These are phyloP conservation scores for Pseudomyrmex dendroicus DNA, from an alignment of 1,140 invertebrate species.

Conservation along the genomic window DNA sequence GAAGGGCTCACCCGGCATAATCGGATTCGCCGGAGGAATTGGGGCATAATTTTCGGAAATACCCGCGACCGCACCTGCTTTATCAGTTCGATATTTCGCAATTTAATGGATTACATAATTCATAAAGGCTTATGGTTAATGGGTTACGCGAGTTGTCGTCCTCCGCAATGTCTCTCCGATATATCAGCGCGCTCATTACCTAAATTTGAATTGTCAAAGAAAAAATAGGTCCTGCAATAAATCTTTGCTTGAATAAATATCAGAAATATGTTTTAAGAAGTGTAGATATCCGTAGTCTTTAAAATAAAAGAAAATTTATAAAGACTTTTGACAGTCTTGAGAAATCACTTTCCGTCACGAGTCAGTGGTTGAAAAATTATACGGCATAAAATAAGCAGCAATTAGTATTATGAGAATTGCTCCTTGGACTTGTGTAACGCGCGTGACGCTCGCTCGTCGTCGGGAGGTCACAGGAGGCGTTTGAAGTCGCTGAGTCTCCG, in stretches of 20 bases:
- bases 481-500: constrained; percentile 64
- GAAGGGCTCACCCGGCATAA: constrained; percentile 58
- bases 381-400: constrained; percentile 39
- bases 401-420: constrained; percentile 62
- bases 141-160: background rate
- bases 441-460: background rate
- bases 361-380: constrained; percentile 15
- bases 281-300: background rate
- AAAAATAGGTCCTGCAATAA: no score
- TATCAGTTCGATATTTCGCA: constrained; percentile 58
- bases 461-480: constrained; percentile 50
- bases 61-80: constrained; percentile 52
- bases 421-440: constrained; percentile 40
- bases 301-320: background rate
- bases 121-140: constrained; percentile 47
- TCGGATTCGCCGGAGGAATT: constrained; percentile 61
- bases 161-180: constrained; percentile 26
- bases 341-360: background rate
- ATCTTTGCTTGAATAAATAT: no score
- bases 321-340: background rate
- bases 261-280: no score
- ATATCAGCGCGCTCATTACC: background rate
- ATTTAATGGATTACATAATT: constrained; percentile 59
- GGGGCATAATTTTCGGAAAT: constrained; percentile 60
- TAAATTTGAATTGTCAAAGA: no score